Base-by-base conservation (phyloP, 2,113 vertebrate species). In the Passer montanus region DNA sequence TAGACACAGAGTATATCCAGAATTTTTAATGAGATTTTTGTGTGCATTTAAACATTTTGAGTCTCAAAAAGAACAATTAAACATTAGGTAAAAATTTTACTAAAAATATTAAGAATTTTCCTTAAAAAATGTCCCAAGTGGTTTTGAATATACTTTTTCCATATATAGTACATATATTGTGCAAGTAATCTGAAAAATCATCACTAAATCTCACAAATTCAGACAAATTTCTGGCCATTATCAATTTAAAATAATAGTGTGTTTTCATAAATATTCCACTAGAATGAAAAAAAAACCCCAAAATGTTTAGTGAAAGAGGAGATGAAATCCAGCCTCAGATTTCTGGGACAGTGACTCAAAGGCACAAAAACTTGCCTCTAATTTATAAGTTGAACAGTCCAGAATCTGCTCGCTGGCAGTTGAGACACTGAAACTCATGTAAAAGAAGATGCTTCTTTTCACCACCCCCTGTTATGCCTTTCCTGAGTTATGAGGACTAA, bases 381-480 rank as follows among this genome's bases (percentile, higher is more conserved):
- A 67, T 83, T 26, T 39, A n/a, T 7, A 41, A 11, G 2, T 50
- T 62, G 64, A 79, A 49, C 12, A 50, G 5, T 14, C 11, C 58
- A 76, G 30, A 13, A 43, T 44, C 35, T 19, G 6, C 13, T 72
- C 1, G 0, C 33, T 76, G 46, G 7, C 2, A n/a, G 19, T 23
- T 64, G 59, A 80, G 46, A 46, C 31, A 44, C 1, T 46, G 14
- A 14, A 80, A 37, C n/a, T 31, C 0, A 0, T 21, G 24, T 21
- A 50, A 75, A 84, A 92, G 19, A 58, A 55, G 20, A 6, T 58
- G 1, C 1, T 77, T 47, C 22, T 37, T 90, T 69, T 20, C 60
- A 14, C 1, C 19, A 28, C 9, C 8, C 6, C 4, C 3, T 66
- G 18, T 27, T 60, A 24, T 4, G 7, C 15, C 11, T 67, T 63